Evolutionary conservation across 2,113 vertebrate species (phyloP).

Genomic region (Falco punctatus): DNA sequence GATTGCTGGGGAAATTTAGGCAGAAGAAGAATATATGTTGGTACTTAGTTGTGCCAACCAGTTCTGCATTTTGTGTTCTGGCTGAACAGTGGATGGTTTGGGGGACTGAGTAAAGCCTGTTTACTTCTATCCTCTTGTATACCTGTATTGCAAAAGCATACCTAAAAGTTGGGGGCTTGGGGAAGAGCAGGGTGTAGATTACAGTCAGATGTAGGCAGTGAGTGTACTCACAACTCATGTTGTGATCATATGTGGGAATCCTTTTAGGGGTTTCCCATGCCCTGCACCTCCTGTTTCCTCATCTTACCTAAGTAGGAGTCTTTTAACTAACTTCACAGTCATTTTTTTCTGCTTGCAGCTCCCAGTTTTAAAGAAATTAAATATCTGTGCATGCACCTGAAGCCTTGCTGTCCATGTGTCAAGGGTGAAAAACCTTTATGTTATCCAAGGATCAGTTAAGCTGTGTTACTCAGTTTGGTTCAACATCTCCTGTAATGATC

Average conservation of each 20-base stretch:
- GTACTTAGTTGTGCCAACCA: background rate
- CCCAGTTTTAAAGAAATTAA: background rate
- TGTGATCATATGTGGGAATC: background rate
- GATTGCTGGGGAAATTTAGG: background rate
- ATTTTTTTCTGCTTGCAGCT: background rate
- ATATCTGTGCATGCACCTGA: background rate
- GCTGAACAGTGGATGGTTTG: background rate
- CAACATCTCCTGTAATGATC: background rate
- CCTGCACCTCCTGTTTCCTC: background rate
- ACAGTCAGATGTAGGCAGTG: background rate
- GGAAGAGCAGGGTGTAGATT: background rate
- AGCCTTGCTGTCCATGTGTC: rapidly evolving
- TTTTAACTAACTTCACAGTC: background rate
- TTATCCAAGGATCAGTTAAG: background rate
- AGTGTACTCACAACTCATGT: background rate
- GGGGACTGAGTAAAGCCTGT: background rate
- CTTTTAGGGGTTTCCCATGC: background rate
- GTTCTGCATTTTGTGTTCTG: background rate
- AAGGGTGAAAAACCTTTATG: background rate
- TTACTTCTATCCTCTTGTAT: background rate
- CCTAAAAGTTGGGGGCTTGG: background rate
- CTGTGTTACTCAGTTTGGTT: background rate
- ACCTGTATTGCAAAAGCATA: background rate
- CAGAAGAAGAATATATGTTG: background rate
- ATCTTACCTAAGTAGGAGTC: background rate